Percentiles rank a stretch among this genome's conserved stretches.
These are phyloP conservation scores for Chelonus insularis DNA, from an alignment of 1,140 invertebrate species.

Conservation along the genomic window DNA sequence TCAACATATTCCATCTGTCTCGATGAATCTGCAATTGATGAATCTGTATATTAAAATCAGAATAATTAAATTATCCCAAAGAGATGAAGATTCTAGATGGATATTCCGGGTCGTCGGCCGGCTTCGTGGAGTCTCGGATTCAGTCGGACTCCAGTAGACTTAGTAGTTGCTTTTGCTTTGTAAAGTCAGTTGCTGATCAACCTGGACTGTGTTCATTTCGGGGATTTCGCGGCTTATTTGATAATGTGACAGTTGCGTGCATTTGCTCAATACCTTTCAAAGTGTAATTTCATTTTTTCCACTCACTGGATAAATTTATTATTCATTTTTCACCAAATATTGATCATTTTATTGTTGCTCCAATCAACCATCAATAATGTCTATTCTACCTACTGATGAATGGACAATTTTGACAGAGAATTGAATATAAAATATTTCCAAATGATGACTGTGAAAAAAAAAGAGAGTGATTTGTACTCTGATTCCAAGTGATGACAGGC, in stretches of 20 bases:
- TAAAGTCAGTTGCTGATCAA: slow-evolving; percentile 51
- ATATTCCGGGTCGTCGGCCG: slow-evolving; percentile 37
- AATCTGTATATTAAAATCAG: neutral
- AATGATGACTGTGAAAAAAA: too few species aligned
- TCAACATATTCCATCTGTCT: neutral
- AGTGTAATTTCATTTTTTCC: neutral
- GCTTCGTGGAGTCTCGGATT: slow-evolving; percentile 43
- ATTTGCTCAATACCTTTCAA: neutral
- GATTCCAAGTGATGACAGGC: neutral
- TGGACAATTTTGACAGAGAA: too few species aligned
- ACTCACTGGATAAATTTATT: too few species aligned
- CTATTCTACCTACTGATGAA: too few species aligned
- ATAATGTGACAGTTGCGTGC: neutral
- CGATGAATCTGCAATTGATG: neutral
- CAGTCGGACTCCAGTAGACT: slow-evolving; percentile 33
- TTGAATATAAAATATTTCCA: too few species aligned
- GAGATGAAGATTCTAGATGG: slow-evolving; percentile 27
- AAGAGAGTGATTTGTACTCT: neutral
- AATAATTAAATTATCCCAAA: slow-evolving; percentile 25
- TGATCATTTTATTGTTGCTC: too few species aligned
- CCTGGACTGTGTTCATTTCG: slow-evolving; percentile 37
- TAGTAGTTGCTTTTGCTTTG: slow-evolving; percentile 30
- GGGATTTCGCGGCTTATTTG: slow-evolving; percentile 1
- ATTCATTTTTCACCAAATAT: too few species aligned
- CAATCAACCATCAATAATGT: too few species aligned